Conservation (phyloP, 2,797 vertebrate species). For the Ptychadena robeensis region DNA sequence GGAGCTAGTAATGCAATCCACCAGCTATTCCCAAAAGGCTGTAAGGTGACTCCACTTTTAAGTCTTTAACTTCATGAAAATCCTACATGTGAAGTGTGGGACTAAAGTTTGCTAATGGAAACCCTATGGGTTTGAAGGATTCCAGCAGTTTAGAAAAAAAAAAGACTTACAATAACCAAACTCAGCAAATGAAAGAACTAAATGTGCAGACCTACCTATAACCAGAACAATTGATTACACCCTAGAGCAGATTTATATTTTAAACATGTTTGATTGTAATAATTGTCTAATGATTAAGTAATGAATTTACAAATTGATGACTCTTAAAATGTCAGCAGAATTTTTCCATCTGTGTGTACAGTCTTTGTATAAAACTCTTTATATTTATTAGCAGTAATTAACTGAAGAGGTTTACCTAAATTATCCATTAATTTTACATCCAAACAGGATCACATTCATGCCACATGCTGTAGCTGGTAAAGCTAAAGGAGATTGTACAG, state of each 20-base stretch:
- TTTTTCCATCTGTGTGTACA: no score
- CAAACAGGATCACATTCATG: no score
- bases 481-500: no score
- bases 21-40: slow-evolving; percentile 85
- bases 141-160: slow-evolving; percentile 87
- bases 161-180: slow-evolving; percentile 37
- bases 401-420: no score
- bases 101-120: slow-evolving; percentile 85
- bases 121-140: slow-evolving; percentile 88
- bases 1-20: slow-evolving; percentile 77
- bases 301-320: background rate
- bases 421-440: no score
- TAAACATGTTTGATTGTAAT: background rate
- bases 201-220: background rate
- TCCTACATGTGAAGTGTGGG: slow-evolving; percentile 79
- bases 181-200: background rate
- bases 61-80: slow-evolving; percentile 82
- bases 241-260: background rate
- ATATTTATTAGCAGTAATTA: no score
- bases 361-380: no score
- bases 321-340: no score
- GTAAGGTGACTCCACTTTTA: slow-evolving; percentile 88
- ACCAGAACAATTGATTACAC: background rate
- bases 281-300: background rate
- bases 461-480: no score